These are phyloP conservation scores for Drosophila pruinosa DNA, from an alignment of 1,140 invertebrate species.

Conservation along the genomic window DNA sequence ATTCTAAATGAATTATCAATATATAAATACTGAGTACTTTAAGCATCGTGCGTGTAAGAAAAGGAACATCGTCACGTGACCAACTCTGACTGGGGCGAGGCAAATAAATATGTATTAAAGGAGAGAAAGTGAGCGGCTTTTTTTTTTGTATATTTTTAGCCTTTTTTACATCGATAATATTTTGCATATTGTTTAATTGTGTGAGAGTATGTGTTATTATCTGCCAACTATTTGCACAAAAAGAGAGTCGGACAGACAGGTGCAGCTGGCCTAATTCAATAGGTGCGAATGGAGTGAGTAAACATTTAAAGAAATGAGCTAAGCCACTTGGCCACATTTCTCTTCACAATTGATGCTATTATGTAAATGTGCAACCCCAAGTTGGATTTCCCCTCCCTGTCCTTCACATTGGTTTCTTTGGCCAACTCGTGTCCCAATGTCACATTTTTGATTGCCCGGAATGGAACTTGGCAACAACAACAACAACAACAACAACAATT, in stretches of 20 bases:
- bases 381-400: slow-evolving; percentile 25
- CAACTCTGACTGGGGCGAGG: neutral
- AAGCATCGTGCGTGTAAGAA: neutral
- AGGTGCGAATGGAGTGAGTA: slow-evolving; percentile 24
- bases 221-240: slow-evolving; percentile 24
- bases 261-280: slow-evolving; percentile 31
- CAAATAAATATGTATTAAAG: slow-evolving; percentile 41
- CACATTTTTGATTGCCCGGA: slow-evolving; percentile 26
- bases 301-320: slow-evolving; percentile 43
- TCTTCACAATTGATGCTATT: slow-evolving; percentile 18
- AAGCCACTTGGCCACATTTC: slow-evolving; percentile 16
- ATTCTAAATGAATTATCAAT: neutral
- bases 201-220: neutral
- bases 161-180: slow-evolving; percentile 28
- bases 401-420: slow-evolving; percentile 7
- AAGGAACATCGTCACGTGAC: neutral
- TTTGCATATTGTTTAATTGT: slow-evolving; percentile 35
- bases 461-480: slow-evolving; percentile 17
- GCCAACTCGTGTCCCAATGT: slow-evolving; percentile 27
- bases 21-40: neutral
- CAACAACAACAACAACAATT: slow-evolving; percentile 1
- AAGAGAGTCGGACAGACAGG: slow-evolving; percentile 30
- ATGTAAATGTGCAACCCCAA: slow-evolving; percentile 29
- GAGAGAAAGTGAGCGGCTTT: slow-evolving; percentile 37
- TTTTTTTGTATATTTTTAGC: slow-evolving; percentile 19